These are phyloP conservation scores for Takifugu flavidus DNA, from an alignment of 2,113 vertebrate species.

Conservation along the genomic window DNA sequence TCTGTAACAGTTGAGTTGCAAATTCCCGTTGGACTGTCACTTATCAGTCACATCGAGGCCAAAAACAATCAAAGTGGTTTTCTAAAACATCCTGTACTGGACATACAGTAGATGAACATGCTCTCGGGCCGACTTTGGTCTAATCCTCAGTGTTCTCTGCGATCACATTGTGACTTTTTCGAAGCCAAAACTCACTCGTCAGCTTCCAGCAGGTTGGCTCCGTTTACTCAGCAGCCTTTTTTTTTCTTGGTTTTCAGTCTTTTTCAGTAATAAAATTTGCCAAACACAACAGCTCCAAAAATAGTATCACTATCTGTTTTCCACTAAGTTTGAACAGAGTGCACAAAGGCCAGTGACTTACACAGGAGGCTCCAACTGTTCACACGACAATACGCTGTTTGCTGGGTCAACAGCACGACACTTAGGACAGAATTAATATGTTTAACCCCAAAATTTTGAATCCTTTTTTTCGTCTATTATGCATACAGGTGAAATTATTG, in stretches of 20 bases:
- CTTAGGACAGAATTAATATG: not conserved
- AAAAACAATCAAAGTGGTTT: slow-evolving; percentile 20
- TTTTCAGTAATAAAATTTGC: slow-evolving; percentile 11
- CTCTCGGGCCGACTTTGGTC: slow-evolving; percentile 23
- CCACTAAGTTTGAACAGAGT: slow-evolving; percentile 27
- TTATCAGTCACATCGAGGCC: slow-evolving; percentile 19
- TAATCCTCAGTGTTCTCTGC: slow-evolving; percentile 4
- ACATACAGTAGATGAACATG: slow-evolving; percentile 2
- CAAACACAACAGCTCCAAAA: slow-evolving; percentile 42
- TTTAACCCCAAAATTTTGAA: not conserved
- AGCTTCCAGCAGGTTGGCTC: slow-evolving; percentile 31
- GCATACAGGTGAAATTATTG: not conserved
- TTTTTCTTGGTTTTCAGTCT: slow-evolving; percentile 6
- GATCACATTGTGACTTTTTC: slow-evolving; percentile 13
- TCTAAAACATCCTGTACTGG: slow-evolving; percentile 19
- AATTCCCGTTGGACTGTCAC: slow-evolving; percentile 13
- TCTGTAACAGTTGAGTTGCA: slow-evolving; percentile 6
- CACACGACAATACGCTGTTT: slow-evolving; percentile 28
- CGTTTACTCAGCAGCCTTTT: not conserved
- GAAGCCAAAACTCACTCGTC: slow-evolving; percentile 25
- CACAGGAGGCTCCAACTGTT: slow-evolving; percentile 9
- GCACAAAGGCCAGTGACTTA: slow-evolving; percentile 21
- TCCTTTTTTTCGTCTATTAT: not conserved
- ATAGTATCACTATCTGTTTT: slow-evolving; percentile 38
- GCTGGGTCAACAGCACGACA: not conserved